Evolutionary conservation across 1,140 invertebrate genomes (phyloP), one percentile per base, ranked within the genome.

Genomic region (Drosophila virilis): DNA sequence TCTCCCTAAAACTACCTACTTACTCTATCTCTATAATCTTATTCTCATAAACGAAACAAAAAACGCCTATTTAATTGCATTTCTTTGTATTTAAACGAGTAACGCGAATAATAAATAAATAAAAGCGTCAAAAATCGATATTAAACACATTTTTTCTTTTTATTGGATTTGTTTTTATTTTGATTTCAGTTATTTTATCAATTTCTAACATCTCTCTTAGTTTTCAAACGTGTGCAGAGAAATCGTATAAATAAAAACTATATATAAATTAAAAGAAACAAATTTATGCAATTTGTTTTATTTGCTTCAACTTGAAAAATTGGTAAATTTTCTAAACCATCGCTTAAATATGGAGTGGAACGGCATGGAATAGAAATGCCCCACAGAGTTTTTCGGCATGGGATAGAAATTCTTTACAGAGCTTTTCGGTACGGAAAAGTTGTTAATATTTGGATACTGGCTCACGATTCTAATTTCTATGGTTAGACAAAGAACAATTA

Each of bases 161-260:
- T 51, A 10, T 50, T 61, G 74, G 45, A 46, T 22, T 43, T 8
- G 17, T 61, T 13, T 52, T 28, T 58, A 52, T 60, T 28, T 58
- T 59, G 28, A 35, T 57, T 46, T 51, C 43, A 61, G 54, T 52
- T 1, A 33, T 58, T 37, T 59, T 37, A 33, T 28, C 5, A 28
- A 5, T 58, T 38, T 68, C 12, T 40, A 12, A 59, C 50, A 55
- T 55, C 46, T 67, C 40, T 52, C 43, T 62, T 62, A 42, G 35
- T 66, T 77, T 62, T 60, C 75, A 72, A 78, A 79, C 65, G 79
- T 88, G 76, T 83, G 83, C 83, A 83, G 83, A 88, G 66, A 86
- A 88, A 88, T 70, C 75, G 79, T 82, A 88, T 86, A 83, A 86
- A 86, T 86, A 86, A 86, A 85, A 86, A 83, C 65, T 77, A 86